These are phyloP conservation scores for Tachuris rubrigastra DNA, from an alignment of 2,113 vertebrate genomes.

Conservation along the genomic window DNA sequence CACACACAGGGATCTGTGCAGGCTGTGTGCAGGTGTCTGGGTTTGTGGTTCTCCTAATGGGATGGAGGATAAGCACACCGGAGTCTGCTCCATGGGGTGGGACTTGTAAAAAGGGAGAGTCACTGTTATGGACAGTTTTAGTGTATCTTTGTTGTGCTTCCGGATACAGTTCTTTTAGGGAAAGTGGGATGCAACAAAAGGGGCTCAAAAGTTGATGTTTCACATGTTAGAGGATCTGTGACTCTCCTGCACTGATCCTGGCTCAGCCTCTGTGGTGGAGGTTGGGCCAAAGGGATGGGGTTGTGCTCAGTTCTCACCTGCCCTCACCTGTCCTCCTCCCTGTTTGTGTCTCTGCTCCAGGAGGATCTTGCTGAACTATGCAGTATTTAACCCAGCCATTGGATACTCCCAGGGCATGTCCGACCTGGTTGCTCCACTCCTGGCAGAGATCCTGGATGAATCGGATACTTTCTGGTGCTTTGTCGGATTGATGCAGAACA, in stretches of 20 bases:
- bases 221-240: not conserved
- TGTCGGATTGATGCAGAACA: conserved; percentile 98
- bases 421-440: conserved; percentile 92
- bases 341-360: conserved; percentile 57
- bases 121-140: not conserved
- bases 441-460: conserved; percentile 93
- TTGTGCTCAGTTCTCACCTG: not conserved
- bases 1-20: not conserved
- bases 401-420: conserved; percentile 99
- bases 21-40: not conserved
- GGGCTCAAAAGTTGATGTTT: not conserved
- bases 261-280: not conserved
- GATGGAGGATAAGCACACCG: not conserved
- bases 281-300: not conserved
- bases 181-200: not conserved
- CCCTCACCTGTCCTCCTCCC: not conserved
- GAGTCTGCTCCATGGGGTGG: not conserved
- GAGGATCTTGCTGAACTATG: conserved; percentile 94
- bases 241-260: not conserved
- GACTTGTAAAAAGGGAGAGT: not conserved
- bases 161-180: not conserved
- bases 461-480: conserved; percentile 99
- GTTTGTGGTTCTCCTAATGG: not conserved
- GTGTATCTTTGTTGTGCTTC: not conserved
- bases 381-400: conserved; percentile 87